Base-by-base conservation (phyloP, 2,888 invertebrate genomes). In the Agriopis leucophaearia region DNA sequence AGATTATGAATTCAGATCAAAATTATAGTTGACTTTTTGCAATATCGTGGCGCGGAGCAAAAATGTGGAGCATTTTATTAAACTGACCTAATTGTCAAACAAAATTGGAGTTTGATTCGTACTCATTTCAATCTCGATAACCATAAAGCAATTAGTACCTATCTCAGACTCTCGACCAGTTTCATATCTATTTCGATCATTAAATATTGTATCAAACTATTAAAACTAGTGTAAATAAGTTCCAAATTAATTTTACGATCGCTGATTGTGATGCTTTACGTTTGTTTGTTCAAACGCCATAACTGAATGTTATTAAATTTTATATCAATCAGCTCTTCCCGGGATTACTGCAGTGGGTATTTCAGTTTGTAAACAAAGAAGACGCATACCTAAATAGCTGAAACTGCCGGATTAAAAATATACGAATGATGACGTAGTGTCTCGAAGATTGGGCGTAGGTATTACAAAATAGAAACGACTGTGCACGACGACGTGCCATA, bases 391-490 rank as follows among this genome's bases (percentile, higher is more conserved):
- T 74, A 78, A 74, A 72, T 75, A 70, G 70, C 69, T 75, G 70
- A 72, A 76, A 75, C 74, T 71, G 76, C 74, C 62, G 63, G 71
- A 73, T 75, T 80, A 77, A 81, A 84, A 85, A 86, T 85, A 87
- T 84, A 84, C 80, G 80, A 62, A 63, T 45, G 59, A 64, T 74
- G 74, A 69, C 71, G 72, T 67, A 57, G 69, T 50, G 72, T 72
- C 69, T 71, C 65, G 57, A 44, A 40, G 42, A 63, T 65, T 62
- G 64, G 50, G 44, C 36, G 35, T 45, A 10, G 13, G 35, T 38
- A n/a, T 27, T 35, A 13, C 35, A 40, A 56, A 51, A 44, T 36
- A 55, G 18, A 58, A 38, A 40, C 38, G 55, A 47, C 40, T 47
- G 59, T 9, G 48, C 42, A 55, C 50, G 54, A 38, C 3, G 27